These are phyloP conservation scores for Vireo griseus DNA, from an alignment of 2,797 vertebrate genomes.

Conservation along the genomic window DNA sequence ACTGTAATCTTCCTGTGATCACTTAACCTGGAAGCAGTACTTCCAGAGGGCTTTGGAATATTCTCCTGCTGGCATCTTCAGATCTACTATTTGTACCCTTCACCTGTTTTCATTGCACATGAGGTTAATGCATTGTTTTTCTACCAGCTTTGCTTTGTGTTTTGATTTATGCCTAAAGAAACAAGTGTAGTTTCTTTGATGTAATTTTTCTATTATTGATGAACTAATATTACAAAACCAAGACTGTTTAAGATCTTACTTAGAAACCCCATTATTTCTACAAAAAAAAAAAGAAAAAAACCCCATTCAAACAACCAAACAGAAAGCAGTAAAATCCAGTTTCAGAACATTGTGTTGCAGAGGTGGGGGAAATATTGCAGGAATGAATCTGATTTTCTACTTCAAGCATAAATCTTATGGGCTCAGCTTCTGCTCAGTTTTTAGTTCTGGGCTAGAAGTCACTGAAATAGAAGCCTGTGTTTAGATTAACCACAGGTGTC, in stretches of 20 bases:
- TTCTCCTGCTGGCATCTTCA: slow-evolving; percentile 12
- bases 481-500: not conserved
- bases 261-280: not conserved
- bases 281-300: not conserved
- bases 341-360: not conserved
- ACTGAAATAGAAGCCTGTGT: not conserved
- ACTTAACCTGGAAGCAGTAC: not conserved
- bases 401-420: not conserved
- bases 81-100: slow-evolving; percentile 5
- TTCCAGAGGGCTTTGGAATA: slow-evolving; percentile 15
- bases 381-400: not conserved
- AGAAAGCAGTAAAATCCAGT: not conserved
- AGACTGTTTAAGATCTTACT: not conserved
- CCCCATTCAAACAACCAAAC: not conserved
- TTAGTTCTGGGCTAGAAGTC: not conserved
- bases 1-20: slow-evolving; percentile 20
- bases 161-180: slow-evolving; percentile 41
- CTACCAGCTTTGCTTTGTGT: not conserved
- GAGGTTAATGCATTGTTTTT: not conserved
- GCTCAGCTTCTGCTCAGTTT: not conserved
- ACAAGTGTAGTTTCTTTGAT: slow-evolving; percentile 10
- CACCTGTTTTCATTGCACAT: not conserved
- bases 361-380: not conserved
- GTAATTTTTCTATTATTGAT: slow-evolving; percentile 24
- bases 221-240: not conserved